phyloP scores from a whole-genome alignment of 2,797 vertebrate species.

The Emys orbicularis region DNA sequence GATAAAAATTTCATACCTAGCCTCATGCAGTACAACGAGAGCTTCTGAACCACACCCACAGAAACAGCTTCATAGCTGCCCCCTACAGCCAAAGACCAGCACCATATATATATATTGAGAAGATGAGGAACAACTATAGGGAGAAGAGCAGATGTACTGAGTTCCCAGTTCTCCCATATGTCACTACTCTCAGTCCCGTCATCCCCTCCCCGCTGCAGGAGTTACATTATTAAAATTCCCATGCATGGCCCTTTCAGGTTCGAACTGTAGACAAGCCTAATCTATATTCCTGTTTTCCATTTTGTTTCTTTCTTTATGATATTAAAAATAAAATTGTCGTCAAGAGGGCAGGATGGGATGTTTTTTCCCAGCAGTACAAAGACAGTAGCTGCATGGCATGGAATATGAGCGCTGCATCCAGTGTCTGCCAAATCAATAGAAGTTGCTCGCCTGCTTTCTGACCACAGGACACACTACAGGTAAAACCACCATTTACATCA shows the following conservation, averaged over 20 bases:
- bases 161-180: slow-evolving; percentile 9
- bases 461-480: background rate
- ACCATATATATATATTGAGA: background rate
- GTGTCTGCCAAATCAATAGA: background rate
- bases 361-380: background rate
- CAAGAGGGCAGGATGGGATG: background rate
- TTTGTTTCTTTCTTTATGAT: background rate
- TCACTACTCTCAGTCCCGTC: slow-evolving; percentile 10
- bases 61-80: background rate
- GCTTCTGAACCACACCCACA: background rate
- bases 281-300: slow-evolving; percentile 11
- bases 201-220: slow-evolving; percentile 40
- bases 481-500: background rate
- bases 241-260: slow-evolving; percentile 16
- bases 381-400: background rate
- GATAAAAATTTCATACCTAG: background rate
- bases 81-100: background rate
- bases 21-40: background rate
- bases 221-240: slow-evolving; percentile 21
- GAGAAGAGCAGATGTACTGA: background rate
- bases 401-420: background rate
- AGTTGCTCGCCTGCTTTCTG: background rate
- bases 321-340: slow-evolving; percentile 15
- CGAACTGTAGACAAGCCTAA: slow-evolving; percentile 39
- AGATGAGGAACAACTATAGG: background rate